Evolutionary conservation across 2,888 invertebrate genomes (phyloP).

Genomic region (Nephrotoma appendiculata): DNA sequence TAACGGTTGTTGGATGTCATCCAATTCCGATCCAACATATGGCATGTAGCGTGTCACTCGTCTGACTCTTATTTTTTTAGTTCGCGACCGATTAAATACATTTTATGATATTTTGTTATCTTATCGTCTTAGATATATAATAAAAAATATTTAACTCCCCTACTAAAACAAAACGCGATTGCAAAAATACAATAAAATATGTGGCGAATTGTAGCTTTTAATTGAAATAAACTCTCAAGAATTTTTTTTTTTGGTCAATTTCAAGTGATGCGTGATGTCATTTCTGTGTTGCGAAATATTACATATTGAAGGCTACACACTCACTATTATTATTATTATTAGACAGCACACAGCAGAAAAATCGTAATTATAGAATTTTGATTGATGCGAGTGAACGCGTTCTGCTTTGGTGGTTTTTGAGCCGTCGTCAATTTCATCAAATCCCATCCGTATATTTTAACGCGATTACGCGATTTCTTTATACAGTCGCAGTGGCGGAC

Average conservation of each 20-base stretch:
- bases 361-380: neutral
- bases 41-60: neutral
- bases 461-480: neutral
- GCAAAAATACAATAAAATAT: neutral
- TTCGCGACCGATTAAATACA: neutral
- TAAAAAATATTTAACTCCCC: neutral
- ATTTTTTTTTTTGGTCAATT: neutral
- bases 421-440: neutral
- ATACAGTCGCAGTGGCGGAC: neutral
- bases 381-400: neutral
- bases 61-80: neutral
- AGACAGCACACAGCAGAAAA: neutral
- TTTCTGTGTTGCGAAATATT: neutral
- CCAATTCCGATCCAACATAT: neutral
- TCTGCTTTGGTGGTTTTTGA: neutral
- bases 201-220: neutral
- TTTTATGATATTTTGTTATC: neutral
- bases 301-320: neutral
- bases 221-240: neutral
- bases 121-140: neutral
- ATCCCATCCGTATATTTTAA: neutral
- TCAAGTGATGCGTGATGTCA: neutral
- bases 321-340: neutral
- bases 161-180: neutral
- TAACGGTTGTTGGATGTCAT: neutral